Conservation (phyloP, 2,888 invertebrate genomes). For the Tillus elongatus region DNA sequence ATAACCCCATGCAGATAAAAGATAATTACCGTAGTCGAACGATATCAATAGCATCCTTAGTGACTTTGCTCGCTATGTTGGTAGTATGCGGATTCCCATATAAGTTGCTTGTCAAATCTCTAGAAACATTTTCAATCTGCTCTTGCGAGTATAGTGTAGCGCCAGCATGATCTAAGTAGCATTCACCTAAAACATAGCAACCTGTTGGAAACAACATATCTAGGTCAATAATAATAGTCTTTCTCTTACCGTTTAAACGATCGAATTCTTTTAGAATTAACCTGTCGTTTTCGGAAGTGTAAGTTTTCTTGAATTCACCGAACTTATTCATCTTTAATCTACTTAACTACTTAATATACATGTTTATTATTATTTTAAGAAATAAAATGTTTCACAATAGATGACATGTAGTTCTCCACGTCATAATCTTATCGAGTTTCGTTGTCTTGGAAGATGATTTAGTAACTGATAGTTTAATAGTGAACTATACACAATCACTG, state of each 20-base stretch:
- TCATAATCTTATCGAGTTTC: too few relatives aligned
- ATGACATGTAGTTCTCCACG: too few relatives aligned
- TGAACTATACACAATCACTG: too few relatives aligned
- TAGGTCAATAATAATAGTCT: neutral
- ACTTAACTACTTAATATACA: too few relatives aligned
- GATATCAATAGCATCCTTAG: conserved; percentile 79
- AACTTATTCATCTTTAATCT: conserved; percentile 11
- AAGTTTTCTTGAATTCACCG: conserved; percentile 8
- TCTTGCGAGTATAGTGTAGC: conserved; percentile 70
- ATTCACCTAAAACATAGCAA: conserved; percentile 47
- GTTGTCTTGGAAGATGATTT: too few relatives aligned
- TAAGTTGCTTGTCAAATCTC: conserved; percentile 60
- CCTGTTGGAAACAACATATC: neutral
- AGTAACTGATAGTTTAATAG: too few relatives aligned
- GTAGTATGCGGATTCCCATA: conserved; percentile 86
- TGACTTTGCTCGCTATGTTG: conserved; percentile 62
- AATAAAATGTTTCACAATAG: too few relatives aligned
- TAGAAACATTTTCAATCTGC: conserved; percentile 56
- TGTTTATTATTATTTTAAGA: too few relatives aligned
- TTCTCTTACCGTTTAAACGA: conserved; percentile 11
- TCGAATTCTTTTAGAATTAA: conserved; percentile 10
- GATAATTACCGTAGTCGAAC: conserved; percentile 63
- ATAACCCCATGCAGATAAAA: too few relatives aligned
- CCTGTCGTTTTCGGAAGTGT: conserved; percentile 8
- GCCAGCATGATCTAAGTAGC: conserved; percentile 86